Base-by-base conservation (phyloP, 2,888 invertebrate species). In the Drosophila neonasuta region DNA sequence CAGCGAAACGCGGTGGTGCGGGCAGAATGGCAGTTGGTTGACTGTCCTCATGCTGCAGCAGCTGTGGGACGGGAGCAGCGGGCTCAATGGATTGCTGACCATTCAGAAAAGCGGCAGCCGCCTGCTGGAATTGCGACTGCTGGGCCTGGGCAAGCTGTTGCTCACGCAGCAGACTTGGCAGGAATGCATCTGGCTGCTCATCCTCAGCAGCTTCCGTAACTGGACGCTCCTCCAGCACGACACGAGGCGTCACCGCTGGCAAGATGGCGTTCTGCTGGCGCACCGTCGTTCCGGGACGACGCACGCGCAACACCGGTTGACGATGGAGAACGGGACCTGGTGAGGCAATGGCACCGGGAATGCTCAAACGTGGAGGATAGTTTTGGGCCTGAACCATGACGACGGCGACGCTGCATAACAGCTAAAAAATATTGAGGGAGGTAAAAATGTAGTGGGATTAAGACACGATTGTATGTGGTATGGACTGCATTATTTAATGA, bases 171-270 rank as follows among this genome's bases (percentile, higher is more conserved):
- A 90, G 72, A 66, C 88, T 89, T 8, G 93, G 93, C 30, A 93
- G 91, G 46, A 92, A 93, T 66, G 92, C 92, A 66, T 93, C 92
- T 52, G 93, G 93, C 45, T 91, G 77, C 49, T 91, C 93, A 66
- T 94, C 94, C 90, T 94, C 94, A 17, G 92, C 92, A 77, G 94
- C 93, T 89, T 94, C 95, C 1, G 94, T 94, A 7, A 95, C 94
- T 1, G 94, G 94, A 76, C 94, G 93, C 55, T 91, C 91, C 41
- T 92, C 91, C 7, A 82, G 30, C 0, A 68, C 48, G 0, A 82
- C 32, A 36, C 89, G 87, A 9, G 88, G 89, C 50, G 86, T 86
- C 29, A 81, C 91, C 51, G 90, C 91, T 70, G 93, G 92, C 4
- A 93, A 92, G 13, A 93, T 46, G 9, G 66, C 32, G 15, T 79